phyloP scores from a whole-genome alignment of 2,797 vertebrate species.

The Cephalopachus bancanus region DNA sequence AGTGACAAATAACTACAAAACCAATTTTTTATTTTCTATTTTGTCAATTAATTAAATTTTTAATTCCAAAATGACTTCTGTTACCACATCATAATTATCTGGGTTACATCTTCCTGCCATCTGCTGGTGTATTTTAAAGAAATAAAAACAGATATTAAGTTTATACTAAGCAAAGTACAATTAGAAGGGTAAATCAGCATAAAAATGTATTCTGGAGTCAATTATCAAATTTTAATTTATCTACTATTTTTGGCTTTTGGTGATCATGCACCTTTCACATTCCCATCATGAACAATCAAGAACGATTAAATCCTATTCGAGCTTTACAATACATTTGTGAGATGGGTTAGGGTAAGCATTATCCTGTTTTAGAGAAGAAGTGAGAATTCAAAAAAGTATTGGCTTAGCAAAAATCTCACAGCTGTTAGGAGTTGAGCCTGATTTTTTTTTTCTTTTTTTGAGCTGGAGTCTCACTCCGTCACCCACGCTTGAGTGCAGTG shows the following conservation, averaged over 20 bases:
- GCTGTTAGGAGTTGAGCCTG: not conserved
- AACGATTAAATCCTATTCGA: constrained; percentile 45
- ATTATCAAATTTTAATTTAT: constrained; percentile 72
- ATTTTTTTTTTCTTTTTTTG: too few relatives aligned
- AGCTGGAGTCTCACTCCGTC: too few relatives aligned
- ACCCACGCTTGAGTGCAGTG: too few relatives aligned
- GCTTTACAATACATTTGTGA: constrained; percentile 25
- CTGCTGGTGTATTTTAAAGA: constrained; percentile 77
- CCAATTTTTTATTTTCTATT: constrained; percentile 66
- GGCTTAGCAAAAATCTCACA: not conserved
- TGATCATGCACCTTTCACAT: constrained; percentile 37
- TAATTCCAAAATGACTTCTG: constrained; percentile 81
- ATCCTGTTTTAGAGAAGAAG: constrained; percentile 48
- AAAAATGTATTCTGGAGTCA: constrained; percentile 67
- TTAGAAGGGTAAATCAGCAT: constrained; percentile 73
- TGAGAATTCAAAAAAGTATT: constrained; percentile 33
- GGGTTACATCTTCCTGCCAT: constrained; percentile 78
- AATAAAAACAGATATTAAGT: constrained; percentile 78
- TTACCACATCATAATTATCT: constrained; percentile 78
- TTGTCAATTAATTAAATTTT: constrained; percentile 79
- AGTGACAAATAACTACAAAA: constrained; percentile 63
- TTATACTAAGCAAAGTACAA: constrained; percentile 76
- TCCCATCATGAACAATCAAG: constrained; percentile 46
- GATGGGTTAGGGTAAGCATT: not conserved
- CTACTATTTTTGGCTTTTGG: constrained; percentile 68